Base-by-base conservation (phyloP, 2,888 invertebrate species). In the Acanthococcus lagerstroemiae region DNA sequence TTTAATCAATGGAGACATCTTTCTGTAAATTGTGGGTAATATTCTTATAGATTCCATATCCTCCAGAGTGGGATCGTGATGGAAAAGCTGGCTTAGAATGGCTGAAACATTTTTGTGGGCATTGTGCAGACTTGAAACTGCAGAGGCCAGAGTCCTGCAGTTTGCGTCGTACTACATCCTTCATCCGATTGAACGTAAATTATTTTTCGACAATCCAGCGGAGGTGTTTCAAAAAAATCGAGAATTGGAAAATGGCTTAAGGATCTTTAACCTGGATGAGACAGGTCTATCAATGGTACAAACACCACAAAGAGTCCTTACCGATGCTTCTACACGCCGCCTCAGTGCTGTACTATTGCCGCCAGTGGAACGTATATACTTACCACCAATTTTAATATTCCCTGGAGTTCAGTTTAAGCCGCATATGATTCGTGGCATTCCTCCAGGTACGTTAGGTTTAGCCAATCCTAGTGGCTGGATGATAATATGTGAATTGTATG, bases 191-290 rank as follows among this genome's bases (percentile, higher is more conserved):
- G 4, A 58, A 56, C 56, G 63, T 46, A 19, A 22, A 2, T 4
- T 17, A 9, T 61, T 57, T 45, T 68, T 50, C 37, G 44, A 60
- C 19, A 69, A 68, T 45, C 27, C 68, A 17, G 17, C 58, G 68
- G 56, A 61, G 27, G 68, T 70, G 6, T 66, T 69, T n/a, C 61
- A 67, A 26, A 67, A 70, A 7, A 45, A 61, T 26, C 30, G 30
- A 3, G n/a, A 27, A 44, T 22, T 57, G 61, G 19, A 45, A 57
- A 4, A 21, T n/a, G 9, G 48, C 37, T 37, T 37, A 37, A 7
- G 68, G n/a, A 74, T 77, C 55, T 76, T 73, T 66, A 76, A 76
- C 69, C 67, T 75, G 26, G 76, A 77, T 70, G 76, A 78, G 71
- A 74, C 75, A 24, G 75, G 73, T 0, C 67, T 77, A 4, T 73